Conservation (phyloP, 2,113 vertebrate species). For the Ctenomys sociabilis region DNA sequence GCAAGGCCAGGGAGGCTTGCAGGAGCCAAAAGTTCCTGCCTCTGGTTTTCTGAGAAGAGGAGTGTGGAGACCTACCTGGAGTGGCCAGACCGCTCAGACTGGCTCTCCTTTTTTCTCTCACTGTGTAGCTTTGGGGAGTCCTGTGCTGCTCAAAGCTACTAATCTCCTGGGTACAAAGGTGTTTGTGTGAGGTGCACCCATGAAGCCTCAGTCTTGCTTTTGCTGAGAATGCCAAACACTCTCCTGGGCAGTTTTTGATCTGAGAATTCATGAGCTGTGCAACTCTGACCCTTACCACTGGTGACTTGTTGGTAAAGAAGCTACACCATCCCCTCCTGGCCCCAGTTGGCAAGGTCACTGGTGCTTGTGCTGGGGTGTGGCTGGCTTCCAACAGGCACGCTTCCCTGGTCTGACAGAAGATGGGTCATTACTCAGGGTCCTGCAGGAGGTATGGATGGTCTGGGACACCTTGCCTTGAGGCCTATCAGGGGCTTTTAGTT, state of each 20-base stretch:
- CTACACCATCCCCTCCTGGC: constrained; percentile 79
- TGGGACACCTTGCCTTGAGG: background rate
- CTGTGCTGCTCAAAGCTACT: constrained; percentile 89
- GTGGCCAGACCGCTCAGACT: constrained; percentile 88
- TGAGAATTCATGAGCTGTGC: constrained; percentile 90
- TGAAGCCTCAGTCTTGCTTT: constrained; percentile 90
- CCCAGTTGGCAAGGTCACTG: constrained; percentile 86
- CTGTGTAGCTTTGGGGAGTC: constrained; percentile 91
- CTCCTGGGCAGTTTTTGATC: constrained; percentile 89
- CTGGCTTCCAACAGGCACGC: constrained; percentile 86
- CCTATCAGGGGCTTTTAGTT: constrained; percentile 69
- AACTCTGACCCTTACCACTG: constrained; percentile 91
- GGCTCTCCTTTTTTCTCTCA: constrained; percentile 85
- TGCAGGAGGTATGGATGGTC: background rate
- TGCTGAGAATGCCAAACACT: constrained; percentile 91
- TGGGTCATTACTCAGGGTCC: constrained; percentile 75
- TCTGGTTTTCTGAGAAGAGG: constrained; percentile 88
- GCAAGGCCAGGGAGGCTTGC: constrained; percentile 82
- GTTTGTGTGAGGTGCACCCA: constrained; percentile 89
- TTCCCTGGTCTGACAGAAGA: constrained; percentile 85
- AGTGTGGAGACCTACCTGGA: constrained; percentile 88
- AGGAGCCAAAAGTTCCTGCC: constrained; percentile 87
- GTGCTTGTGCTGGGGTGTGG: constrained; percentile 89
- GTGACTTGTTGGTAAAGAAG: constrained; percentile 80
- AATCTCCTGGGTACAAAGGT: constrained; percentile 89